Conservation (phyloP, 2,797 vertebrate species). For the Leucoraja ocellata region DNA sequence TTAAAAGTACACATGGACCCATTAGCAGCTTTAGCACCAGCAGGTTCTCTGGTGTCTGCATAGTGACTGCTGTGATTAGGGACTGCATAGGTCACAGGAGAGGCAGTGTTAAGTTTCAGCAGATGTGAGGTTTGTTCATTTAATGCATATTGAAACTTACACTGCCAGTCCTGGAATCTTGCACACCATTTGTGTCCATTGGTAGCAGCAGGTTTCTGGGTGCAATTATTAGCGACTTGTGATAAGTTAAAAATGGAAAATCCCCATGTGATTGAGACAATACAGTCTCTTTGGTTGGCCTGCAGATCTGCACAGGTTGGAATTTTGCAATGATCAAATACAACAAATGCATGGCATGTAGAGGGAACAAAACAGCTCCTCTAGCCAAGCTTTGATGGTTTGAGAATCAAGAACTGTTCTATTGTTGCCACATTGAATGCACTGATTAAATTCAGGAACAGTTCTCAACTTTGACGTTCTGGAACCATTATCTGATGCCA, state of each 20-base stretch:
- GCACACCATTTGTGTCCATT: constrained; percentile 19
- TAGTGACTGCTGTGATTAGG: constrained; percentile 44
- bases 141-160: constrained; percentile 16
- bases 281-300: not conserved
- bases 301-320: not conserved
- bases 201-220: constrained; percentile 24
- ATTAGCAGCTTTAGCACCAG: constrained; percentile 59
- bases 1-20: constrained; percentile 65
- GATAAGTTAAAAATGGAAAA: constrained; percentile 35
- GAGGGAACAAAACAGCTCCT: not conserved
- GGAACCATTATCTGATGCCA: not conserved
- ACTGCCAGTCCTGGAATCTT: constrained; percentile 29
- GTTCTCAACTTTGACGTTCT: not conserved
- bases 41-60: constrained; percentile 45
- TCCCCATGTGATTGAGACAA: constrained; percentile 15
- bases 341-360: not conserved
- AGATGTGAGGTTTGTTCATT: constrained; percentile 43
- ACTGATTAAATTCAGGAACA: not conserved
- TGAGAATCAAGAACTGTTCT: too few relatives aligned
- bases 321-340: constrained; percentile 23
- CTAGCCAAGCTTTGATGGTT: not conserved
- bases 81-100: constrained; percentile 39
- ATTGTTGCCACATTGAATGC: too few relatives aligned
- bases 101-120: constrained; percentile 47
- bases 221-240: constrained; percentile 36